Evolutionary conservation across 2,113 vertebrate genomes (phyloP), one percentile per base, ranked within the genome.

Genomic region (Opisthocomus hoazin): DNA sequence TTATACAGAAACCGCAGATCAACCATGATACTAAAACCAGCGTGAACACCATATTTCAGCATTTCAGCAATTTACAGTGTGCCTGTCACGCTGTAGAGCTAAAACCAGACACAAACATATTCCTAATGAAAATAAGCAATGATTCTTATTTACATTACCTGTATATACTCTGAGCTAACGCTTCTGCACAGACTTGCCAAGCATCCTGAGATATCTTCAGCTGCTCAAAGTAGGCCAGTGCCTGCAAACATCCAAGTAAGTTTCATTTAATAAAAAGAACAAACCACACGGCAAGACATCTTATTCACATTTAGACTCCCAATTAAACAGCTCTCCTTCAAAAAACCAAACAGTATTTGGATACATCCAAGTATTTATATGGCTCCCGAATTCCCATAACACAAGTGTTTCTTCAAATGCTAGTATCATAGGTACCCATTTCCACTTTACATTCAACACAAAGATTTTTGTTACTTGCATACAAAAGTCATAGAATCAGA

Each of bases 181-280:
- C 99, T 97, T 99, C 98, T n/a, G 99, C 99, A 63, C 99, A 99
- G 70, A 99, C 98, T 96, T 99, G 99, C 99, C 99, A 99, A 90
- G 98, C 99, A 86, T 99, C 99, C 95, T 98, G 99, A 89, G 99
- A 99, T 96, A 99, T 98, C 97, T 99, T 99, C 93, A 99, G 97
- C 97, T 99, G 99, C 95, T 99, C 99, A 94, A 99, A 99, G 97
- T 99, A 99, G 19, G 98, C 99, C 94, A 99, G 94, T 15, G 99
- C 99, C 99, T 99, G 94, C 50, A 98, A 96, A 84, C 61, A 96
- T 75, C 16, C 12, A 54, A 60, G 41, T 87, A 79, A 82, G 41
- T 66, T 58, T 77, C 8, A 69, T 73, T 88, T 61, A 7, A 66
- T 77, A 85, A 58, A 60, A 71, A 24, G 8, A 41, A 51, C n/a